These are phyloP conservation scores for Allobates femoralis DNA, from an alignment of 2,797 vertebrate species.

Conservation along the genomic window DNA sequence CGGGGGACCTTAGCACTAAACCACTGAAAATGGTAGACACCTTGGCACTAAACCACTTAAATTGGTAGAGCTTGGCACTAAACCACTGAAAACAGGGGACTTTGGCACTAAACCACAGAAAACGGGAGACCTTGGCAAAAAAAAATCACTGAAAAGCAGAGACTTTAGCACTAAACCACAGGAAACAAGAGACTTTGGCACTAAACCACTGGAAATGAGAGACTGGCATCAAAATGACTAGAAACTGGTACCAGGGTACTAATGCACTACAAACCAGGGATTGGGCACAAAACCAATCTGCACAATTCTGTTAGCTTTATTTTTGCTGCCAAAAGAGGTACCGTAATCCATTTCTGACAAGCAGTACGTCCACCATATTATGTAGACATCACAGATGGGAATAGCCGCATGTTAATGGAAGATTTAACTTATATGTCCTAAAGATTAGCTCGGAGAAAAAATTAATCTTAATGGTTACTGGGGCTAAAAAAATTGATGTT, in stretches of 20 bases:
- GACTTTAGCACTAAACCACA: no score
- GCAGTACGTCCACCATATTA: not conserved
- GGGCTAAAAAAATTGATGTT: not conserved
- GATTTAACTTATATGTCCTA: not conserved
- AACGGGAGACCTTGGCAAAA: no score
- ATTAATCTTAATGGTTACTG: not conserved
- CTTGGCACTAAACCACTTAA: no score
- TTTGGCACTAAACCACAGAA: no score
- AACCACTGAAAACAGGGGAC: no score
- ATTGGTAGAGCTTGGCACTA: no score
- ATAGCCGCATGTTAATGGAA: not conserved
- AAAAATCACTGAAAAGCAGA: no score
- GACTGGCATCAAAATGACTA: not conserved
- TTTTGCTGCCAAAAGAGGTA: not conserved
- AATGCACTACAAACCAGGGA: not conserved
- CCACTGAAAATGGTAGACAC: no score
- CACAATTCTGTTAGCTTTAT: not conserved
- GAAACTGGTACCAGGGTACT: not conserved
- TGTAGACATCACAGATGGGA: not conserved
- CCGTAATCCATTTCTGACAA: not conserved
- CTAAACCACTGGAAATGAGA: not conserved
- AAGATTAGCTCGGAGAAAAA: not conserved
- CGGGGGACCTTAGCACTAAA: no score
- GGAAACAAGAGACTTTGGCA: no score
- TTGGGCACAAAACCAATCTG: not conserved